Evolutionary conservation across 2,888 invertebrate species (phyloP).

Genomic region (Cordilura impudica): DNA sequence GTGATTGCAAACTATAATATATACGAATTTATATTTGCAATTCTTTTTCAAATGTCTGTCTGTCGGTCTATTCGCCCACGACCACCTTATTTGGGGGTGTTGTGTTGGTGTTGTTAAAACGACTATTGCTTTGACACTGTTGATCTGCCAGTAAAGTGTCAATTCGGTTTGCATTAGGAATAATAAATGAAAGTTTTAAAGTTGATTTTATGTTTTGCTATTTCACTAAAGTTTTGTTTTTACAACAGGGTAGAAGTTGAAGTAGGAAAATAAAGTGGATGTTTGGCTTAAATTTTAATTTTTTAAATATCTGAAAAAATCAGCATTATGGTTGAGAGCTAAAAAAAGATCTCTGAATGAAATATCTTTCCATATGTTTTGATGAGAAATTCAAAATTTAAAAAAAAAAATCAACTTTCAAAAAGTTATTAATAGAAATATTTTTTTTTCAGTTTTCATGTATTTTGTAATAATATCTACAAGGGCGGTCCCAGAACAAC

Average conservation of each 20-base stretch:
- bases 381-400: too few species aligned
- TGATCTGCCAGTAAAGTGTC: constrained; percentile 62
- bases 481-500: too few species aligned
- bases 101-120: constrained; percentile 1
- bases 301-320: too few species aligned
- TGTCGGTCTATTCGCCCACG: constrained; percentile 24
- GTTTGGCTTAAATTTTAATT: too few species aligned
- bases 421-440: too few species aligned
- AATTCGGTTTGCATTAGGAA: constrained; percentile 63
- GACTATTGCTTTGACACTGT: constrained; percentile 55
- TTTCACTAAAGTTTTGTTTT: constrained; percentile 4
- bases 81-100: constrained; percentile 2
- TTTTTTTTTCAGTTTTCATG: too few species aligned
- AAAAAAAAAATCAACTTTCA: too few species aligned
- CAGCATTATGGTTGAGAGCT: too few species aligned
- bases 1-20: constrained; percentile 44
- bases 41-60: constrained; percentile 1
- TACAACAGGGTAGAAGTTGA: not conserved
- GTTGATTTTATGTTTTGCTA: constrained; percentile 46
- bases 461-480: too few species aligned
- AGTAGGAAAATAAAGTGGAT: too few species aligned
- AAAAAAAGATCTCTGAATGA: too few species aligned
- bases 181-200: constrained; percentile 57
- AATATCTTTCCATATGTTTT: too few species aligned
- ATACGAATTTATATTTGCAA: constrained; percentile 51